These are phyloP conservation scores for Atrina japonica DNA, from an alignment of 2,888 invertebrate genomes.

Conservation along the genomic window DNA sequence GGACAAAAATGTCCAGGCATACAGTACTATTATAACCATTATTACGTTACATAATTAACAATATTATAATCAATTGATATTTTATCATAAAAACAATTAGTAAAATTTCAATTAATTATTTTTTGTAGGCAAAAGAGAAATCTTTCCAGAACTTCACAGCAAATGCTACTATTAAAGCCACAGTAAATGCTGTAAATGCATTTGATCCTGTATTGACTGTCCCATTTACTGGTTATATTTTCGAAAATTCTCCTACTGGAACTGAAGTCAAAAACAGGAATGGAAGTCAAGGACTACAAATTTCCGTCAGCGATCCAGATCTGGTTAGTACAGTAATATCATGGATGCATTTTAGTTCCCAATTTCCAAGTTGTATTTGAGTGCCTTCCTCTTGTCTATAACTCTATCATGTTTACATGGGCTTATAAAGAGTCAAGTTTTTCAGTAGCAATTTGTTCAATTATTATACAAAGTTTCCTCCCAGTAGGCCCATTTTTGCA, in stretches of 20 bases:
- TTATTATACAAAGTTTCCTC: not conserved
- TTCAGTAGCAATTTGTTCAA: slow-evolving; percentile 1
- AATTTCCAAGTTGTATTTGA: no score
- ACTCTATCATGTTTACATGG: no score
- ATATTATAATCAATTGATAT: not conserved
- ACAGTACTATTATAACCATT: no score
- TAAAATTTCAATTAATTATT: not conserved
- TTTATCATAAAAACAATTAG: not conserved
- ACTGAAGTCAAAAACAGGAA: slow-evolving; percentile 34
- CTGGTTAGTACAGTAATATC: slow-evolving; percentile 53
- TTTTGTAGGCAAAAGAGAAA: slow-evolving; percentile 20
- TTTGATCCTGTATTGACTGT: slow-evolving; percentile 48
- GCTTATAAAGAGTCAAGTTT: no score
- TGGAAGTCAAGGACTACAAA: slow-evolving; percentile 32
- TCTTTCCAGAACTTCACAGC: slow-evolving; percentile 26
- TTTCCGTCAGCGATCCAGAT: slow-evolving; percentile 62
- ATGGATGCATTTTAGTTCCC: no score
- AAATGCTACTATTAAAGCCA: slow-evolving; percentile 49
- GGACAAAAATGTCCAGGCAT: no score
- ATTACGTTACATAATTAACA: not conserved
- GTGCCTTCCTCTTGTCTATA: no score
- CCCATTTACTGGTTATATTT: slow-evolving; percentile 56
- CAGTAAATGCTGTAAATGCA: slow-evolving; percentile 52
- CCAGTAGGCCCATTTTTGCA: no score
- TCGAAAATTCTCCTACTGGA: slow-evolving; percentile 54